Base-by-base conservation (phyloP, 2,797 vertebrate species). In the Limnodromus scolopaceus region DNA sequence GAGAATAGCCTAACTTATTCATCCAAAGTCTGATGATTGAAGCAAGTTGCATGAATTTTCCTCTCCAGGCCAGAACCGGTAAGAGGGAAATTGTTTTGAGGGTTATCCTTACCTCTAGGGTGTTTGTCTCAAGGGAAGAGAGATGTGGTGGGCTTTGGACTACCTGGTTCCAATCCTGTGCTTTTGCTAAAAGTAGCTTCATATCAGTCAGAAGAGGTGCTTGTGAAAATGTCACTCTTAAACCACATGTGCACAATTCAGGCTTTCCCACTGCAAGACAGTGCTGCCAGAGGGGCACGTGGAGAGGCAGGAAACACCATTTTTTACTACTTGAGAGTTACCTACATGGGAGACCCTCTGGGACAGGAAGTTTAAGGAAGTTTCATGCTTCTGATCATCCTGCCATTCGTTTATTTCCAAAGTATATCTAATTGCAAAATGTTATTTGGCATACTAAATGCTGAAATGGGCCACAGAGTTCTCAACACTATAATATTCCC, bases 1-100 rank as follows among this genome's bases (percentile, higher is more conserved):
- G 57, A 60, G n/a, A 57, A 71, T 0, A 2, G 5, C 9, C 11
- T 45, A 48, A 64, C 1, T 46, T 38, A 43, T 4, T 39, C 0
- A 22, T 80, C 57, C 8, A 5, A 83, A 75, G 15, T 38, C 49
- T 65, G 49, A 36, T 34, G 3, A 66, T 55, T 63, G 22, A 89
- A 83, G 20, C 16, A 71, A 78, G 10, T 71, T 65, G 27, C 18
- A 43, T 41, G 55, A 84, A 70, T n/a, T 66, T 28, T 53, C 23
- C 14, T 77, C 41, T 79, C 18, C 36, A 70, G 51, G 25, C 14
- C 27, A 82, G 58, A 76, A 58, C 6, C 5, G 1, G 10, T 66
- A 69, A 54, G 20, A 75, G 2, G 27, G 25, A 91, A 88, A 49
- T 32, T 39, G 12, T 81, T 90, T 45, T 80, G 30, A 58, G 46